Base-by-base conservation (phyloP, 1,140 invertebrate genomes). In the Bicyclus anynana region DNA sequence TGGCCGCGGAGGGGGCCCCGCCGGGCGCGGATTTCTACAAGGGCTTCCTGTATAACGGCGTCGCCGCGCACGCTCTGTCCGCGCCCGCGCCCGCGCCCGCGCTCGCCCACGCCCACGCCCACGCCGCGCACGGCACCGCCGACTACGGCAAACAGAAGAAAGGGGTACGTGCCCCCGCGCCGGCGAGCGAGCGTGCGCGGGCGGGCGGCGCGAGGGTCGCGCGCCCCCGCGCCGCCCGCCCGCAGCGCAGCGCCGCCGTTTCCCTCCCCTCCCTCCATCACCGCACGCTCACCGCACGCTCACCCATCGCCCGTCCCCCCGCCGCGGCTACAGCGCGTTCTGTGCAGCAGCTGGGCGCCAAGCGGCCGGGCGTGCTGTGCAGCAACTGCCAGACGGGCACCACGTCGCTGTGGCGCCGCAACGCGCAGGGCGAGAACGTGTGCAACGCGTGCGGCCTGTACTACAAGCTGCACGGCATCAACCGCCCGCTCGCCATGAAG, bases 371-470 rank as follows among this genome's bases (percentile, higher is more conserved):
- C 46, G 91, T 97, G 57, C 91, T 92, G 48, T 99, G 98, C 90
- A 94, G 94, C 69, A 99, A 99, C 86, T 99, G 98, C 86, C 89
- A 91, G 51, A 98, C 97, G 0, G 91, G 83, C 13, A 94, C 93
- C 4, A 98, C 97, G 5, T 97, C 97, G 2, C 89, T 98, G 63
- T 98, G 97, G 97, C 91, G 97, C 60, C 91, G 96, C 65, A 98
- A 98, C 89, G 85, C 92, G 13, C 86, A 93, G 53, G 97, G 97
- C 9, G 96, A 97, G 79, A 94, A 96, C 2, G 96, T 98, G 1
- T 98, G 97, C 89, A 98, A 98, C 87, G 97, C 97, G 3, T 98
- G 97, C 78, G 97, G 97, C 9, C 91, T 98, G 2, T 98, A 98
- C 89, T 98, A 87, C 89, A 98, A 98, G 89, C 87, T 98, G 59